Percentiles rank a stretch among this genome's conserved stretches.
phyloP scores from a whole-genome alignment of 2,888 invertebrate species.

The Anorthoa munda region DNA sequence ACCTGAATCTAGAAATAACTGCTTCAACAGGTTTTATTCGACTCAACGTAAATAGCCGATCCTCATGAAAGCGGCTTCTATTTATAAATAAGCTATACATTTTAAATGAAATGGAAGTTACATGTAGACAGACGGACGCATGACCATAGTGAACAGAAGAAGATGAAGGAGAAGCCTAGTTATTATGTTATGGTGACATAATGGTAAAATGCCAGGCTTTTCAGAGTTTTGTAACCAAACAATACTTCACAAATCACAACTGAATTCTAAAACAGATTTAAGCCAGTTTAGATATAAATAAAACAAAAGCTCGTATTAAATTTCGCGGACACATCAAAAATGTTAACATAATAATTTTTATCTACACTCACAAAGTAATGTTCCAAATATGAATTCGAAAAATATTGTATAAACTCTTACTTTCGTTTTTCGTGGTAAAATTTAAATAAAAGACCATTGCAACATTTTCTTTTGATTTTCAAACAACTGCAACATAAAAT shows the following conservation, averaged over 20 bases:
- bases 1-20: constrained; percentile 20
- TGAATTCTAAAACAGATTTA: neutral
- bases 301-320: neutral
- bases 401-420: too few relatives aligned
- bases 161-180: too few relatives aligned
- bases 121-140: neutral
- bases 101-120: neutral
- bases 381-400: too few relatives aligned
- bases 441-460: too few relatives aligned
- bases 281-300: neutral
- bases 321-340: neutral
- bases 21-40: constrained; percentile 29
- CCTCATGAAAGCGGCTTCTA: constrained; percentile 5
- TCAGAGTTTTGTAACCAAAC: neutral
- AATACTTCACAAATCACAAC: neutral
- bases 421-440: too few relatives aligned
- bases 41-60: constrained; percentile 19
- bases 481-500: too few relatives aligned
- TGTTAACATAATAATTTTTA: neutral
- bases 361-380: too few relatives aligned
- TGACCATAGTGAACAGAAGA: neutral
- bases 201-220: neutral
- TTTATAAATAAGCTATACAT: neutral
- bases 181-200: neutral
- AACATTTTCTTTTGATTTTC: too few relatives aligned